Evolutionary conservation across 2,797 vertebrate genomes (phyloP), one percentile per base, ranked within the genome.

Genomic region (Kryptolebias ocellatus): DNA sequence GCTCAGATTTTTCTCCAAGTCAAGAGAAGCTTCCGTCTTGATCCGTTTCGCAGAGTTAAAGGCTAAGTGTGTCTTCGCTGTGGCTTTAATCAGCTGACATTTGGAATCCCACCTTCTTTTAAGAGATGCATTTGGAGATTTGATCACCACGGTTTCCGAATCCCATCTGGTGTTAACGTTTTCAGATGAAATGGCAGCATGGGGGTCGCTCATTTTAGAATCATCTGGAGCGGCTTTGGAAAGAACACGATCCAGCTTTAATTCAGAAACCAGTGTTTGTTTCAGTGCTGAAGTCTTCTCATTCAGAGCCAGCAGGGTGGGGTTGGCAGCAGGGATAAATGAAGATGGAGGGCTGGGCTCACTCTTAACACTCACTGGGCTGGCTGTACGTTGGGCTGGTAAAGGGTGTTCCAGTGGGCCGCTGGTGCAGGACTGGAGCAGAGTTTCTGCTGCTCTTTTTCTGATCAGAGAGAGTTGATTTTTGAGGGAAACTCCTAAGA

Each of bases 371-470:
- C 54, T 53, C 24, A 14, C 44, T 27, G n/a, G 44, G 24, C 4
- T 7, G 9, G 0, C 1, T 14, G 2, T 20, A 24, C 0, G 4
- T 72, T 58, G 34, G 2, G 27, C 52, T 54, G 50, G 60, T 20
- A 49, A n/a, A 27, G 20, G 15, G 7, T 64, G 18, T 2, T 61
- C 3, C 0, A 20, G 28, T 1, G 28, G n/a, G 7, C 44, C 55
- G 37, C 0, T 16, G 15, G 28, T 57, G 50, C 4, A 17, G 34
- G 24, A 5, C 10, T 11, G 45, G 18, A n/a, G 12, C 14, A 55
- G 42, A 4, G 68, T 14, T 28, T 50, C 70, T 31, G 62, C 58
- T 54, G 45, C 9, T 24, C 71, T 62, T 70, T 81, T 83, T 24
- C 46, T 70, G 53, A 12, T 24, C 31, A 4, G 20, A 60, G 10